Conservation (phyloP, 2,797 vertebrate species). For the Sebastiscus tertius region DNA sequence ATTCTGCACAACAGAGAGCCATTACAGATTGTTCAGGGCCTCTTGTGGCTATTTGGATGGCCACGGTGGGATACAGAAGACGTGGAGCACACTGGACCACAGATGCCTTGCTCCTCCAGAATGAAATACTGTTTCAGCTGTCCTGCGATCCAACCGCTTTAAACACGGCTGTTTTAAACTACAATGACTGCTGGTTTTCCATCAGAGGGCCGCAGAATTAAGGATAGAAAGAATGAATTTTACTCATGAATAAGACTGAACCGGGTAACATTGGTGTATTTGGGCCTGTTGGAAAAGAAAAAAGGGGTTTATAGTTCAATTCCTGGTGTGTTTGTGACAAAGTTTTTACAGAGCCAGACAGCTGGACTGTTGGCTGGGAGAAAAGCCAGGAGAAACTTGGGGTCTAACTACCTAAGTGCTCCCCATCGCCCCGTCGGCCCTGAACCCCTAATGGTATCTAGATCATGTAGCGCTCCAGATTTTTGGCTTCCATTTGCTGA, state of each 20-base stretch:
- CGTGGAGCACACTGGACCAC: slow-evolving; percentile 54
- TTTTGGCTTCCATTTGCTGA: slow-evolving; percentile 47
- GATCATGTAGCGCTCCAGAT: slow-evolving; percentile 48
- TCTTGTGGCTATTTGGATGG: slow-evolving; percentile 47
- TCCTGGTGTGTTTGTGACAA: slow-evolving; percentile 51
- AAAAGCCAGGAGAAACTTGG: slow-evolving; percentile 47
- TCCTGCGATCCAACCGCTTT: slow-evolving; percentile 46
- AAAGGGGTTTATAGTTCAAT: slow-evolving; percentile 20
- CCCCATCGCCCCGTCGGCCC: slow-evolving; percentile 31
- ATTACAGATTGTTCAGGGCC: slow-evolving; percentile 47
- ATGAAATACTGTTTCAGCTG: slow-evolving; percentile 58
- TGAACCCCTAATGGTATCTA: slow-evolving; percentile 43
- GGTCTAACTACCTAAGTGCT: slow-evolving; percentile 44
- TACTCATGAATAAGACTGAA: slow-evolving; percentile 28
- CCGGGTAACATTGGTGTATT: slow-evolving; percentile 36
- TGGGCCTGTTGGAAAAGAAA: slow-evolving; percentile 22
- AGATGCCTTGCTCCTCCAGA: slow-evolving; percentile 45
- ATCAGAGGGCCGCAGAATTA: slow-evolving; percentile 44
- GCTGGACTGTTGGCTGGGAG: slow-evolving; percentile 82
- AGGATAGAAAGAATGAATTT: slow-evolving; percentile 36
- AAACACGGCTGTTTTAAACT: slow-evolving; percentile 41
- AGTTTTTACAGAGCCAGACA: slow-evolving; percentile 75
- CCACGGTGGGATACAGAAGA: slow-evolving; percentile 51
- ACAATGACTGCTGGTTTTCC: slow-evolving; percentile 52
- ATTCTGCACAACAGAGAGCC: slow-evolving; percentile 56